Conservation (phyloP, 2,888 invertebrate genomes). For the Lasioglossum vierecki region DNA sequence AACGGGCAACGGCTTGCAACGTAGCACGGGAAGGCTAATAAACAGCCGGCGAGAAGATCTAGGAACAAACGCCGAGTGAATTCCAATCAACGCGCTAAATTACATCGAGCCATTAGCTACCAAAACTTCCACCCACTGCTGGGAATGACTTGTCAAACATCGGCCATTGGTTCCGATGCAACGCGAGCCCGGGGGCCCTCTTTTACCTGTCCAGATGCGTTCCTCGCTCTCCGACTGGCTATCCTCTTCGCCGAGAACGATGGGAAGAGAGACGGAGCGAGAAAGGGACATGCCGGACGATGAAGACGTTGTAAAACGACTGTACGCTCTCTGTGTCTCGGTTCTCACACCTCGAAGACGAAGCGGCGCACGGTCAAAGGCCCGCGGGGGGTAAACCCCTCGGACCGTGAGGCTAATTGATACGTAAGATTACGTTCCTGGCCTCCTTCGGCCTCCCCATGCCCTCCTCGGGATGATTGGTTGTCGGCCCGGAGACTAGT, state of each 20-base stretch:
- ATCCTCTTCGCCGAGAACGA: conserved; percentile 12
- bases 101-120: conserved; percentile 64
- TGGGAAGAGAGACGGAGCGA: conserved; percentile 35
- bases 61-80: conserved; percentile 48
- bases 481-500: conserved; percentile 76
- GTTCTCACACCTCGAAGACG: conserved; percentile 82
- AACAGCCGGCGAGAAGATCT: conserved; percentile 20
- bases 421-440: conserved; percentile 83
- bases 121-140: conserved; percentile 64
- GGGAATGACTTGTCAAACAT: conserved; percentile 64
- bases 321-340: conserved; percentile 76
- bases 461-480: conserved; percentile 78
- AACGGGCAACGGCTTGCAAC: conserved; percentile 18
- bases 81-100: conserved; percentile 64
- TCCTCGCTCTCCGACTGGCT: conserved; percentile 19
- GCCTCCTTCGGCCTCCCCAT: conserved; percentile 64
- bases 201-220: conserved; percentile 67
- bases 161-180: conserved; percentile 57
- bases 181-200: conserved; percentile 45
- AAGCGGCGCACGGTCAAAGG: conserved; percentile 83
- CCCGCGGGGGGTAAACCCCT: conserved; percentile 83
- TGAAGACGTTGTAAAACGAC: conserved; percentile 82
- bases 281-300: conserved; percentile 63
- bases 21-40: conserved; percentile 24
- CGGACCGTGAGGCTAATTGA: conserved; percentile 84